Evolutionary conservation across 2,113 vertebrate species (phyloP).

Genomic region (Pungitius pungitius): DNA sequence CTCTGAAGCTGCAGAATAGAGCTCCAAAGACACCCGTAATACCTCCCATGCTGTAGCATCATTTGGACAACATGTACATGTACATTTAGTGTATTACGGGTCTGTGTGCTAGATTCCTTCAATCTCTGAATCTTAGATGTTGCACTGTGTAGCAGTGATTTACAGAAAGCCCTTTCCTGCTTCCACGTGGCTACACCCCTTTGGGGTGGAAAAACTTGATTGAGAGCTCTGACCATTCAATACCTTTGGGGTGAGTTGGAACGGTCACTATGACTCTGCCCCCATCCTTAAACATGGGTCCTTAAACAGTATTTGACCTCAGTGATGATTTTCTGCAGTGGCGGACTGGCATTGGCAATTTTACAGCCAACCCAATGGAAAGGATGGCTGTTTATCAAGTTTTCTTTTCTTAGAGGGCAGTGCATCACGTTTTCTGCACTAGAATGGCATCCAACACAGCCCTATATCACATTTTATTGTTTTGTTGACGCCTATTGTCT

Average conservation of each 20-base stretch:
- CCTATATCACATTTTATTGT: too few species aligned
- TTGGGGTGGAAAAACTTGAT: neutral
- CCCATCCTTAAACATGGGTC: neutral
- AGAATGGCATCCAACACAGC: too few species aligned
- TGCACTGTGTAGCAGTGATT: neutral
- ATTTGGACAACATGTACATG: neutral
- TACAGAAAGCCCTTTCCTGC: neutral
- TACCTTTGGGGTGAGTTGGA: neutral
- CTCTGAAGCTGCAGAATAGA: conserved; percentile 61
- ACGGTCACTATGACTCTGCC: neutral
- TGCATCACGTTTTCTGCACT: too few species aligned
- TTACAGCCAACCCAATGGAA: neutral
- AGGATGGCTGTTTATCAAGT: too few species aligned
- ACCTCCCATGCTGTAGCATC: neutral
- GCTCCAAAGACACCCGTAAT: conserved; percentile 33
- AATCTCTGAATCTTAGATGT: neutral
- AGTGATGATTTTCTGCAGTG: neutral
- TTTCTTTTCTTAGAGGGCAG: too few species aligned
- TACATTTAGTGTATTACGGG: neutral
- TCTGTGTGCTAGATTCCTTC: neutral
- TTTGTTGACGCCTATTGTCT: neutral
- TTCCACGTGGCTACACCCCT: neutral
- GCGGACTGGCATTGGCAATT: neutral
- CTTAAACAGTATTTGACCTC: neutral
- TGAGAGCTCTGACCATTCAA: neutral